A percentile compares a stretch with the other conserved stretches of the same genome.
phyloP scores from a whole-genome alignment of 2,797 vertebrate genomes.

The Danio choprae region DNA sequence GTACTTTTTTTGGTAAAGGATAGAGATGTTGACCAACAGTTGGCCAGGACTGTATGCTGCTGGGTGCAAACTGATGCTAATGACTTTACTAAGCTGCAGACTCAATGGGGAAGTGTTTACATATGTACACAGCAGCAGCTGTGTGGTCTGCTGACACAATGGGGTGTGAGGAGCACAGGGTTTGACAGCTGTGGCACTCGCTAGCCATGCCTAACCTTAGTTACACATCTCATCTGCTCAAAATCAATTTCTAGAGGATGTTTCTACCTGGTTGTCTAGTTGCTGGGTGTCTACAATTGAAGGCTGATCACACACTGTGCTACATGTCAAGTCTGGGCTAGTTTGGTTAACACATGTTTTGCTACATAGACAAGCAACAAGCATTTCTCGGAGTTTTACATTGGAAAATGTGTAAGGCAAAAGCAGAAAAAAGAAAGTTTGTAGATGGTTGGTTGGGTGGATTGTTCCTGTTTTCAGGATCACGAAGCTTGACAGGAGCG shows the following conservation, averaged over 20 bases:
- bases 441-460: not conserved
- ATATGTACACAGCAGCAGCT: conserved; percentile 30
- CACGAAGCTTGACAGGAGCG: conserved; percentile 49
- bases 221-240: not conserved
- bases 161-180: conserved; percentile 3
- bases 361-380: not conserved
- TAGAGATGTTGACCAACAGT: conserved; percentile 27
- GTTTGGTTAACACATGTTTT: not conserved
- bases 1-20: not conserved
- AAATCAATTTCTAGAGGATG: not conserved
- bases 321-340: not conserved
- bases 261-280: not conserved
- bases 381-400: not conserved
- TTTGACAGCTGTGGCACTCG: conserved; percentile 10
- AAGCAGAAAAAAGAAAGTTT: not conserved
- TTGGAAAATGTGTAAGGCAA: not conserved
- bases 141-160: conserved; percentile 9
- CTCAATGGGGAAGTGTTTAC: conserved; percentile 28
- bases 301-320: not conserved
- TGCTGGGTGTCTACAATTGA: not conserved
- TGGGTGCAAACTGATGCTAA: conserved; percentile 17
- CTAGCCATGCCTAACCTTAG: not conserved
- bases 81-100: not conserved
- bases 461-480: conserved; percentile 23
- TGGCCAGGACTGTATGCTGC: conserved; percentile 30